These are phyloP conservation scores for Actinia tenebrosa DNA, from an alignment of 64 coral and sea anemone species.

Conservation along the genomic window DNA sequence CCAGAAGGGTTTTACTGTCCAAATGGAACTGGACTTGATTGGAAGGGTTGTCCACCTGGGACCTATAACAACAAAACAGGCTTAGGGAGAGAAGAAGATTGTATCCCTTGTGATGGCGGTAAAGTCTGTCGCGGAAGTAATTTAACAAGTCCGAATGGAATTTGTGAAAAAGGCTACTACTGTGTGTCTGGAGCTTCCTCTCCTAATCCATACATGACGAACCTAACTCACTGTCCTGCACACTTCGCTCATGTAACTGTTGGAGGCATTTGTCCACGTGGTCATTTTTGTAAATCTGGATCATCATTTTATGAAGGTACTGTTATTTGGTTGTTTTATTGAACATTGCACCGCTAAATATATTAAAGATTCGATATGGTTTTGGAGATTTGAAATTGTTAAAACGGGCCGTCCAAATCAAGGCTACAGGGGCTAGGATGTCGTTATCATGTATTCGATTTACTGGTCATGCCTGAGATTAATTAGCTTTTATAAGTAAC, in stretches of 20 bases:
- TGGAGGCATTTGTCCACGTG: slow-evolving; percentile 85
- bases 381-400: too few relatives aligned
- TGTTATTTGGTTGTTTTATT: background rate
- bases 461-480: too few relatives aligned
- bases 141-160: slow-evolving; percentile 68
- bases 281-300: slow-evolving; percentile 63
- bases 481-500: too few relatives aligned
- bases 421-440: too few relatives aligned
- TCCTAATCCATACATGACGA: slow-evolving; percentile 81
- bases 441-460: too few relatives aligned
- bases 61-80: slow-evolving; percentile 63
- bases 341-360: too few relatives aligned
- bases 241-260: slow-evolving; percentile 66
- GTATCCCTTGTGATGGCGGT: slow-evolving; percentile 80
- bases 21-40: slow-evolving; percentile 83
- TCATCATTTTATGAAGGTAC: slow-evolving; percentile 71
- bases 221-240: slow-evolving; percentile 86
- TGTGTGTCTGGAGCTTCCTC: slow-evolving; percentile 78
- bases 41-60: slow-evolving; percentile 83
- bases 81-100: slow-evolving; percentile 74
- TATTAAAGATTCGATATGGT: too few relatives aligned
- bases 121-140: slow-evolving; percentile 80
- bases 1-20: slow-evolving; percentile 84
- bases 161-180: slow-evolving; percentile 82
- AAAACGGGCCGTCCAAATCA: too few relatives aligned